phyloP scores from a whole-genome alignment of 2,888 invertebrate genomes.

The Thysanoteuthis rhombus region DNA sequence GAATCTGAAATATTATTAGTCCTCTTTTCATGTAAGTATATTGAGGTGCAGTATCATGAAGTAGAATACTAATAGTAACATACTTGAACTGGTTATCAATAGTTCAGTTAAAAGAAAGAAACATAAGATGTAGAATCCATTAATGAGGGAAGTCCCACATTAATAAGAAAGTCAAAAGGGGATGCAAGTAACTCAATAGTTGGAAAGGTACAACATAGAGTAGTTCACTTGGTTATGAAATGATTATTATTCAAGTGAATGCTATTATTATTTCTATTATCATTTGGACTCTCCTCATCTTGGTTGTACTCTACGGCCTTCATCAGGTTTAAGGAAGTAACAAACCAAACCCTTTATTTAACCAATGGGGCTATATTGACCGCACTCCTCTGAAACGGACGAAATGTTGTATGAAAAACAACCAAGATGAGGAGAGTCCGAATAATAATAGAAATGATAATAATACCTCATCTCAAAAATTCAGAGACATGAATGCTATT shows the following conservation, averaged over 20 bases:
- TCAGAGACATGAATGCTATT: neutral
- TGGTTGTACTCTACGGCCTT: too few relatives aligned
- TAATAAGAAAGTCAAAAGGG: neutral
- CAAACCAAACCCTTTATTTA: too few relatives aligned
- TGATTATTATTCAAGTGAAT: neutral
- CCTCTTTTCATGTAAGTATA: neutral
- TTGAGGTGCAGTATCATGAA: neutral
- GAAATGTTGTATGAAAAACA: too few relatives aligned
- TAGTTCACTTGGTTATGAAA: neutral
- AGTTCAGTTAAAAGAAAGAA: neutral
- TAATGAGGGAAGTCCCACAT: neutral
- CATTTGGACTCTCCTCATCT: too few relatives aligned
- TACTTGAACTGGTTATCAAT: neutral
- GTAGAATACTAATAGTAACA: neutral
- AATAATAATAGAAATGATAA: too few relatives aligned
- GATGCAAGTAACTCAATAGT: neutral
- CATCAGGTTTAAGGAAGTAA: too few relatives aligned
- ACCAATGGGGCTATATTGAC: too few relatives aligned
- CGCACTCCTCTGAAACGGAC: too few relatives aligned
- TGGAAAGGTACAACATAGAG: neutral
- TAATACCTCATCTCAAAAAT: too few relatives aligned
- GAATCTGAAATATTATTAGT: neutral
- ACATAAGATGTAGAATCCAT: neutral
- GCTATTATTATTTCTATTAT: too few relatives aligned
- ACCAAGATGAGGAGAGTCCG: too few relatives aligned